phyloP scores from a whole-genome alignment of 2,797 vertebrate species.

The Allochrocebus solatus region DNA sequence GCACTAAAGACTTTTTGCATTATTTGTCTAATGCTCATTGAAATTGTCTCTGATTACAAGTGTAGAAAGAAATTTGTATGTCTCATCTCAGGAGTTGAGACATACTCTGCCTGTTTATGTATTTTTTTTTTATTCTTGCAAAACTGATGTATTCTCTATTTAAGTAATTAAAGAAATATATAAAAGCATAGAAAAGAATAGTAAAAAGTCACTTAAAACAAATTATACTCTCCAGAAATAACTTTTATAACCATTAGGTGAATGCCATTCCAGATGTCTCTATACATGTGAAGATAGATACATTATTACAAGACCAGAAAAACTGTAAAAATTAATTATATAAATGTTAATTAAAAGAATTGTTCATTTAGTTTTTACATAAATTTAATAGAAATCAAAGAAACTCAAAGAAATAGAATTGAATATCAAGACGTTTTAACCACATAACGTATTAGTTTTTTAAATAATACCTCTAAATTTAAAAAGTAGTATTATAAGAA shows the following conservation, averaged over 20 bases:
- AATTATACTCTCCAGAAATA: neutral
- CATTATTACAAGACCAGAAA: neutral
- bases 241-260: neutral
- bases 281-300: neutral
- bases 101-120: neutral
- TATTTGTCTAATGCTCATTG: neutral
- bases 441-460: neutral
- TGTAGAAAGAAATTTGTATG: neutral
- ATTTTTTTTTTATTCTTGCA: neutral
- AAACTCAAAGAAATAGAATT: neutral
- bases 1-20: neutral
- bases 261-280: neutral
- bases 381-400: conserved; percentile 1
- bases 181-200: neutral
- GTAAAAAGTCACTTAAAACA: neutral
- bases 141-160: neutral
- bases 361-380: neutral
- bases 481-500: neutral
- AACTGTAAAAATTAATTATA: neutral
- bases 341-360: neutral
- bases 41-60: neutral
- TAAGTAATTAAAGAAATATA: conserved; percentile 4
- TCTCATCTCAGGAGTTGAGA: neutral
- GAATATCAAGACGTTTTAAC: neutral
- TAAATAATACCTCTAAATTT: neutral